Conservation (phyloP, 2,797 vertebrate genomes). For the Synaphobranchus kaupii region DNA sequence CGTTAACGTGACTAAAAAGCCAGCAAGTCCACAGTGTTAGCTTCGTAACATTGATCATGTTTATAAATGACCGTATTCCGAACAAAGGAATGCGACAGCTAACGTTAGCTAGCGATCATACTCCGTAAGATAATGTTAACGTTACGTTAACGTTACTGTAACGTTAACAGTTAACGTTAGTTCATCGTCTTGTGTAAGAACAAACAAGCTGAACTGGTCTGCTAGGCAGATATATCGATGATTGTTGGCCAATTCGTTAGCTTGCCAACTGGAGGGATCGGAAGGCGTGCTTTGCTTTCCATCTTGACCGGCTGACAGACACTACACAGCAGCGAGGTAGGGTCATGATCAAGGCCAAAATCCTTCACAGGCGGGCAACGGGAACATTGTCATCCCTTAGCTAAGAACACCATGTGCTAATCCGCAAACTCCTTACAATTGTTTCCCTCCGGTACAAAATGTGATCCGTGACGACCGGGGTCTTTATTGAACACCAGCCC, state of each 20-base stretch:
- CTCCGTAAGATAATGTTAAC: not conserved
- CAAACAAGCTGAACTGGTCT: not conserved
- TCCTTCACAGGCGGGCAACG: slow-evolving; percentile 18
- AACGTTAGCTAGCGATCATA: not conserved
- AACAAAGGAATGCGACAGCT: slow-evolving; percentile 63
- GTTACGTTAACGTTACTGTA: not conserved
- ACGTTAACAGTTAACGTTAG: not conserved
- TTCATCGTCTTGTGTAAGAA: not conserved
- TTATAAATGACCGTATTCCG: slow-evolving; percentile 15
- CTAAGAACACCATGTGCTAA: slow-evolving; percentile 21
- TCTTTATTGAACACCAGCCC: not conserved
- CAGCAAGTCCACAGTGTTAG: too few species aligned
- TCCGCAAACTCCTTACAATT: not conserved
- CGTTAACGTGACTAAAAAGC: too few species aligned
- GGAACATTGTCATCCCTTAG: slow-evolving; percentile 3
- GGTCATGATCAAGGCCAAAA: slow-evolving; percentile 53
- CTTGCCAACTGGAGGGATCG: not conserved
- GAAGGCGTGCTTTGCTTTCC: not conserved
- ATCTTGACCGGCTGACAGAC: not conserved
- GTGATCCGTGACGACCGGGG: not conserved
- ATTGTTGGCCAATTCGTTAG: not conserved
- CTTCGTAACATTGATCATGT: too few species aligned
- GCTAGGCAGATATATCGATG: not conserved
- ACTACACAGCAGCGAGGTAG: not conserved
- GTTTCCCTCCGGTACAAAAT: not conserved